Conservation (phyloP, 2,797 vertebrate species). For the Microctenopoma steveboyesi region DNA sequence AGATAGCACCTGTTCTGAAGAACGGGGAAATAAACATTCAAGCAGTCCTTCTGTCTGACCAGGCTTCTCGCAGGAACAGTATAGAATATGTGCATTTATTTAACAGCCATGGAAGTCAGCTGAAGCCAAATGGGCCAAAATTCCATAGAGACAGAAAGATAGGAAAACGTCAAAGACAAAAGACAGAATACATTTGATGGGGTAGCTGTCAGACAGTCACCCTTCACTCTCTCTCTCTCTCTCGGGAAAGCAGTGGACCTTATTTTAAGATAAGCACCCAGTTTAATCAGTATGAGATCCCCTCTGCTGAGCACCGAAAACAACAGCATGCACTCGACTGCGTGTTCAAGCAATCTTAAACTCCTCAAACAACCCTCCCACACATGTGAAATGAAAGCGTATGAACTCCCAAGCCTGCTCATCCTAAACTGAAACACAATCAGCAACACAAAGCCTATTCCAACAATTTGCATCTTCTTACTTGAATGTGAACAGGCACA, state of each 20-base stretch:
- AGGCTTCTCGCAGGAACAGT: conserved; percentile 12
- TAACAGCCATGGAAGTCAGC: conserved; percentile 3
- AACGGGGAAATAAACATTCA: conserved; percentile 62
- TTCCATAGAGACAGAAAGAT: conserved; percentile 5
- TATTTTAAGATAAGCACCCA: conserved; percentile 42
- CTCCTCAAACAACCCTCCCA: conserved; percentile 38
- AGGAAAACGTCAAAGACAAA: conserved; percentile 6
- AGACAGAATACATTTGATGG: conserved; percentile 2
- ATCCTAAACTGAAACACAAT: conserved; percentile 15
- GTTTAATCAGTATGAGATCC: conserved; percentile 63
- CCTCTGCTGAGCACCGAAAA: conserved; percentile 44
- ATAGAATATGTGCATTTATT: neutral
- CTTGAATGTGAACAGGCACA: conserved; percentile 5
- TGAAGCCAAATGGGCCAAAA: conserved; percentile 8
- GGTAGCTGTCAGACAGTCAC: conserved; percentile 21
- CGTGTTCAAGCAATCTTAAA: conserved; percentile 46
- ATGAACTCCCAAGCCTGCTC: conserved; percentile 1
- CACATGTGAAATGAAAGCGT: conserved; percentile 11
- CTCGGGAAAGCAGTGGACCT: conserved; percentile 33
- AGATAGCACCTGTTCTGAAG: conserved; percentile 66
- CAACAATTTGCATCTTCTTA: conserved; percentile 15
- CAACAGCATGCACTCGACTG: conserved; percentile 23
- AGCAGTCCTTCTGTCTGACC: conserved; percentile 20
- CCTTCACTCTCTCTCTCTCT: neutral
- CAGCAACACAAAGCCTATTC: conserved; percentile 12